Conservation (phyloP, 2,797 vertebrate species). For the Mallotus villosus region DNA sequence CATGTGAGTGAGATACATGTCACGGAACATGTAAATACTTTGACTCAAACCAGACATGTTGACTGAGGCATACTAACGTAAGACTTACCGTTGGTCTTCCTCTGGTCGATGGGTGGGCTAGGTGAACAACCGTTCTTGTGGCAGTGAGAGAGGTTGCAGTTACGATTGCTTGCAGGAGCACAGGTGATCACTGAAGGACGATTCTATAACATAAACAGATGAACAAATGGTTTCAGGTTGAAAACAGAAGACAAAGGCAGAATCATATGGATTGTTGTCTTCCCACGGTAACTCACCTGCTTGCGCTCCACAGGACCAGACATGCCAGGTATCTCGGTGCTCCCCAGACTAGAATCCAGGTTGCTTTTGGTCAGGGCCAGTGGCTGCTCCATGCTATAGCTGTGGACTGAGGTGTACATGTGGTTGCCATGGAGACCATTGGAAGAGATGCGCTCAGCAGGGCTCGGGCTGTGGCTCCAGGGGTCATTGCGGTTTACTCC, state of each 20-base stretch:
- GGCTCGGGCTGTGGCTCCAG: slow-evolving; percentile 85
- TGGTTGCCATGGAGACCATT: slow-evolving; percentile 84
- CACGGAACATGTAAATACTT: too few relatives aligned
- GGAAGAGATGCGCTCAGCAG: slow-evolving; percentile 82
- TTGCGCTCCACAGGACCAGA: neutral
- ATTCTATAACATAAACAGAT: slow-evolving; percentile 74
- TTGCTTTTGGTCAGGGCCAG: slow-evolving; percentile 91
- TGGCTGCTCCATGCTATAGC: slow-evolving; percentile 88
- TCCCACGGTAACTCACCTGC: neutral
- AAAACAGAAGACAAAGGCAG: neutral
- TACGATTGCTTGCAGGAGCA: slow-evolving; percentile 87
- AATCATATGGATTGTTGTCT: neutral
- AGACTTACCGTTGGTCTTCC: slow-evolving; percentile 67
- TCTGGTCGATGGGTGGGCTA: slow-evolving; percentile 78
- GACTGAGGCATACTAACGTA: neutral
- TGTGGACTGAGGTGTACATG: slow-evolving; percentile 82
- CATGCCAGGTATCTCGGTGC: slow-evolving; percentile 53
- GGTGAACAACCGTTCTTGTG: slow-evolving; percentile 84
- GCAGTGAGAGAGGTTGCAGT: slow-evolving; percentile 93
- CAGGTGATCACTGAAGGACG: slow-evolving; percentile 98
- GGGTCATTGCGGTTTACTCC: slow-evolving; percentile 87
- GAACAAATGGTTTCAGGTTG: neutral
- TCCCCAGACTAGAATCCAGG: slow-evolving; percentile 66
- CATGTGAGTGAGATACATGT: too few relatives aligned
- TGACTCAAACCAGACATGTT: neutral